These are phyloP conservation scores for Xiphophorus maculatus DNA, from an alignment of 2,113 vertebrate genomes.

Conservation along the genomic window DNA sequence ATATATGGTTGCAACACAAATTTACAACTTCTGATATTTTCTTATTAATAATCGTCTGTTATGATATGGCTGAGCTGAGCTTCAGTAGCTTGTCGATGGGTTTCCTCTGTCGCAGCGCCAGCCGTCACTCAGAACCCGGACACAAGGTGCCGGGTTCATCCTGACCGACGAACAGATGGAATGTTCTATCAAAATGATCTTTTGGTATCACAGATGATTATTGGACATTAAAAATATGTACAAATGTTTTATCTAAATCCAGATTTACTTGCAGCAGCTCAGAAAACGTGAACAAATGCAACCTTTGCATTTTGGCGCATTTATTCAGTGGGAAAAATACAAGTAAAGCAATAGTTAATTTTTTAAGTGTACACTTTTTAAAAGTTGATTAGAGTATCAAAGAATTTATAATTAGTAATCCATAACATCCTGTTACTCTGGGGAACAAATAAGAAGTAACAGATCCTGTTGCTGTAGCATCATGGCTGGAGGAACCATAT, in stretches of 20 bases:
- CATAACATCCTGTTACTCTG: no score
- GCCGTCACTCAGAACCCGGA: conserved; percentile 32
- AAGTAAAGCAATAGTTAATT: no score
- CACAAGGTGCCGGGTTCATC: conserved; percentile 19
- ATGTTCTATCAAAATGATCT: conserved; percentile 39
- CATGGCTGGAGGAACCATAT: no score
- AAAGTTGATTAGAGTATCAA: no score
- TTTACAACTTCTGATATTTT: conserved; percentile 92
- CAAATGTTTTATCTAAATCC: neutral
- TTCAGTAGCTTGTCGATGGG: conserved; percentile 59
- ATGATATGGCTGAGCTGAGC: conserved; percentile 75
- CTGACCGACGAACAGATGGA: conserved; percentile 39
- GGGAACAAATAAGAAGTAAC: no score
- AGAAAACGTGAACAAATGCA: neutral
- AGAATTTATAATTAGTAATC: no score
- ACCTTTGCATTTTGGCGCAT: neutral
- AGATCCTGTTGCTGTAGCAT: no score
- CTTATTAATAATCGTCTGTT: conserved; percentile 87
- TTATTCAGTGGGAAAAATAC: neutral
- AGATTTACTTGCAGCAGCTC: neutral
- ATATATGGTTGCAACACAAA: conserved; percentile 82
- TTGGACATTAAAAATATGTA: no score
- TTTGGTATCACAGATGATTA: conserved; percentile 16
- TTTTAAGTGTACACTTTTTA: no score
- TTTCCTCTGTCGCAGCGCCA: conserved; percentile 36